Conservation (phyloP, 2,113 vertebrate species). For the Pterocles orientalis region DNA sequence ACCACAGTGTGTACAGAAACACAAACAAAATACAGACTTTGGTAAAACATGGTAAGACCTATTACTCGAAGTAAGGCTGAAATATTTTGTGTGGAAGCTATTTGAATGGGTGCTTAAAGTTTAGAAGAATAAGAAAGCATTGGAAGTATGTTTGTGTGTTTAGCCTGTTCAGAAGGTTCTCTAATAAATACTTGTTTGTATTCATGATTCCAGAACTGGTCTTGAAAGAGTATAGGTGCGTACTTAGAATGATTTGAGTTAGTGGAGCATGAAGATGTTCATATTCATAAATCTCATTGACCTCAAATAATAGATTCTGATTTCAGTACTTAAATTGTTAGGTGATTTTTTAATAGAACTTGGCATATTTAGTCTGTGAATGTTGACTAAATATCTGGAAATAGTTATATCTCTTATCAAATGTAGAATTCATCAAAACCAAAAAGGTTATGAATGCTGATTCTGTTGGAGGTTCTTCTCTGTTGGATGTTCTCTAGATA, state of each 20-base stretch:
- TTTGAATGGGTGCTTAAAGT: neutral
- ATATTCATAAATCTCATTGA: neutral
- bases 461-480: neutral
- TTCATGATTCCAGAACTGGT: neutral
- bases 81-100: neutral
- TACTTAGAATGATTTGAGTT: neutral
- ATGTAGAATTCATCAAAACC: neutral
- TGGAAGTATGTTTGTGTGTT: neutral
- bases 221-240: neutral
- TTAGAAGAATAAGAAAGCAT: neutral
- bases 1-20: neutral
- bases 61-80: neutral
- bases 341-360: neutral
- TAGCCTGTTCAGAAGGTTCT: neutral
- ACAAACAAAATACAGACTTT: neutral
- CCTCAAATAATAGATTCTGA: neutral
- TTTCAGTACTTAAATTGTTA: neutral
- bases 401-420: neutral
- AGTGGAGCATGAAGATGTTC: neutral
- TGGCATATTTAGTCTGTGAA: neutral
- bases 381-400: neutral
- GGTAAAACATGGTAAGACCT: neutral
- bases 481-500: neutral
- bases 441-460: neutral
- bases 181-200: neutral